Evolutionary conservation across 2,888 invertebrate genomes (phyloP), one percentile per base, ranked within the genome.

Genomic region (Drosophila rubida): DNA sequence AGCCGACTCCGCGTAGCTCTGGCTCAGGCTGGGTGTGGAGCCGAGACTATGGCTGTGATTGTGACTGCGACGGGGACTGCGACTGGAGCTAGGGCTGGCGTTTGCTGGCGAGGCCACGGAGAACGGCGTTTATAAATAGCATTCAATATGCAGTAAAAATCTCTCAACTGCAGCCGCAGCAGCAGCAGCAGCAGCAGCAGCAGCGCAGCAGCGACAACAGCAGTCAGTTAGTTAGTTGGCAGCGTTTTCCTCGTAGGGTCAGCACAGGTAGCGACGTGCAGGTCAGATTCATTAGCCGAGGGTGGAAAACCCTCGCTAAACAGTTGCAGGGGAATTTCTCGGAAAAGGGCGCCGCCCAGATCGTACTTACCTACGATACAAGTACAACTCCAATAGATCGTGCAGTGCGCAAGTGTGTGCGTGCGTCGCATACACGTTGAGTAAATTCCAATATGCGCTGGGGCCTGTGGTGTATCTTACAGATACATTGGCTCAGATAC

Each of bases 361-460:
- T 67, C 50, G 46, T 57, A 71, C 70, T 76, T 69, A 65, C 78
- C 80, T 61, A 59, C 60, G 65, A 41, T 46, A 54, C 30, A 58
- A 65, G 51, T 67, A 69, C 54, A 71, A 72, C 73, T 78, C 84
- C 87, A 84, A 84, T 81, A 81, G 84, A 77, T 71, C 35, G 42
- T 42, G 37, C 23, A 44, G 16, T n/a, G 25, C 32, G 16, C 60
- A 27, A 51, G 59, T 39, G 72, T 62, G 73, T 78, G 72, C 49
- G 65, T 83, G 51, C 63, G 78, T 66, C 69, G 65, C 73, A 80
- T 82, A 77, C 75, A 71, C 75, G 81, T 80, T 78, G 80, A 80
- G 77, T 82, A 79, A 85, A 80, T 85, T 85, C 83, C 86, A 87
- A 86, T 87, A 82, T 86, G 86, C 80, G 87, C 74, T 76, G 69